Evolutionary conservation across 2,113 vertebrate genomes (phyloP), one percentile per base, ranked within the genome.

Genomic region (Scolopax mira): DNA sequence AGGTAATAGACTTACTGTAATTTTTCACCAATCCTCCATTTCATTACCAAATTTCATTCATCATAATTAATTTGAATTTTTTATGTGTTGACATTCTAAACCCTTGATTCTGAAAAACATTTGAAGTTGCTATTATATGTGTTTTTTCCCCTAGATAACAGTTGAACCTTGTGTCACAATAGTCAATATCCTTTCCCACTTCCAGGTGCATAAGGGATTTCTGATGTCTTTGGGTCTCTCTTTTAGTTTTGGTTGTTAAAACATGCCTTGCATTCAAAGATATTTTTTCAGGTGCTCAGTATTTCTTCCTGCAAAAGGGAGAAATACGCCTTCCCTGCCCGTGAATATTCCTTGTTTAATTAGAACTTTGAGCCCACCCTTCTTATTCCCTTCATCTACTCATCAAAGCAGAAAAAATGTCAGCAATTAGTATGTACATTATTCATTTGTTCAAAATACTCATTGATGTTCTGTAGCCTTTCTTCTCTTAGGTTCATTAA

Each of bases 1-100:
- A 98, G 98, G 98, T 98, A 98, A 97, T 5, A 22, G 61, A 60
- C 30, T 70, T 54, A 24, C 55, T 73, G 84, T 78, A 24, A 39
- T 39, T 27, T 55, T 30, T 42, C 79, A 44, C 65, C 39, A 74
- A 1, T 28, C 25, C 30, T 93, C 35, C 95, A 96, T 93, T 78
- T 73, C 88, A 62, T 37, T 79, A 73, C 61, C 49, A 25, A 11
- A 11, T 42, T 46, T 41, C 89, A 75, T 88, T 90, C 35, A n/a
- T 90, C 31, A 2, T 49, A 6, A 18, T 52, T 28, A 25, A 23
- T 57, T 65, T 31, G 48, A 15, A 17, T 42, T 79, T 82, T 27
- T 51, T 39, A 5, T 27, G 31, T 52, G 13, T 7, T 61, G 79
- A 18, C 37, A 22, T 46, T 48, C 28, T 39, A 10, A 25, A 37